Conservation (phyloP, 2,888 invertebrate genomes). For the Andrena bucephala region DNA sequence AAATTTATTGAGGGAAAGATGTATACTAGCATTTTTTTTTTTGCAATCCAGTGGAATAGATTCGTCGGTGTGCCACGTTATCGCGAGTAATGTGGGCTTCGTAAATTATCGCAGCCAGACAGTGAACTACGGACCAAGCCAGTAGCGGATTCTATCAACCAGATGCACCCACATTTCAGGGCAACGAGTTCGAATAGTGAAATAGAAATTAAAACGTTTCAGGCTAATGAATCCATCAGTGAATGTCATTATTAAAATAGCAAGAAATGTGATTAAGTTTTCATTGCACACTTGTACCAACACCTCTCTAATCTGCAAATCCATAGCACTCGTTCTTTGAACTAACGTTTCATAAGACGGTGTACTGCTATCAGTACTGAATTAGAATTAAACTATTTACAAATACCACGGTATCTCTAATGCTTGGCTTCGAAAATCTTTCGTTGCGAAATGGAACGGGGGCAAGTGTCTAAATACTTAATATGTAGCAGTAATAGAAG, state of each 20-base stretch:
- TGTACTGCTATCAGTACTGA: not conserved
- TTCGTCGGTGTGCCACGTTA: constrained; percentile 43
- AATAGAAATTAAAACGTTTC: not conserved
- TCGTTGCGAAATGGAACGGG: not conserved
- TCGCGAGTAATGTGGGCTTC: constrained; percentile 52
- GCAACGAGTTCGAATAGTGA: constrained; percentile 32
- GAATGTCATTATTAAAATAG: not conserved
- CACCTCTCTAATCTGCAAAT: not conserved
- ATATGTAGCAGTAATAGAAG: not conserved
- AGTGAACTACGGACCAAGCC: constrained; percentile 66
- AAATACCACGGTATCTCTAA: not conserved
- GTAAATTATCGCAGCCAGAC: constrained; percentile 67
- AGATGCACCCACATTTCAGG: constrained; percentile 25
- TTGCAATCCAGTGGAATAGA: constrained; percentile 1
- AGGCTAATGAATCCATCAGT: not conserved
- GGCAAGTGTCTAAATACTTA: not conserved
- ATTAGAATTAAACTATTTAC: not conserved
- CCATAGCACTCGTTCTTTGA: not conserved
- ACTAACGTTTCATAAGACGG: not conserved
- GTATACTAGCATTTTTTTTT: not conserved
- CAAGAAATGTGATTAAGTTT: not conserved
- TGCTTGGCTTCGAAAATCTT: not conserved
- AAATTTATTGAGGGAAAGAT: not conserved
- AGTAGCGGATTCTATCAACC: constrained; percentile 39
- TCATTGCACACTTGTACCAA: too few species aligned